Conservation (phyloP, 2,113 vertebrate species). For the Brienomyrus brachyistius region DNA sequence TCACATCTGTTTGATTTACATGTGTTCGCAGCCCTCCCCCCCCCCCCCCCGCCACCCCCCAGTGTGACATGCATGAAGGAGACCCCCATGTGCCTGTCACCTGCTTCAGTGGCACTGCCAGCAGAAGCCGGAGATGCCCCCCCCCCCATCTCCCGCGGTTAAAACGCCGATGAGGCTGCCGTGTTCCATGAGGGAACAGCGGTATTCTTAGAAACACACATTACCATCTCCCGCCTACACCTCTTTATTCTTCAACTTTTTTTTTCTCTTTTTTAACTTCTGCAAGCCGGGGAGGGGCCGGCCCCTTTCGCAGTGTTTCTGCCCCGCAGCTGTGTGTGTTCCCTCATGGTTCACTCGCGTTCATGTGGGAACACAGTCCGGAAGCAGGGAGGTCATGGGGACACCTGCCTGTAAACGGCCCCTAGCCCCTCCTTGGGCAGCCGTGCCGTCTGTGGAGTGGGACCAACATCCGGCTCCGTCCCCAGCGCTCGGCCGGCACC, state of each 20-base stretch:
- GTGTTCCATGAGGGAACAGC: background rate
- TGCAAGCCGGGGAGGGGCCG: background rate
- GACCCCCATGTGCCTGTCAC: background rate
- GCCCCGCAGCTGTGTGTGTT: background rate
- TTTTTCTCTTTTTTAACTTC: background rate
- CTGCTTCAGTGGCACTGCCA: background rate
- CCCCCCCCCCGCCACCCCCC: background rate
- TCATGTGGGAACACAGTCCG: background rate
- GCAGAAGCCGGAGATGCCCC: background rate
- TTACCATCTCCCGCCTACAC: background rate
- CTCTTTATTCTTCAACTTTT: background rate
- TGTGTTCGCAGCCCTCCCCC: background rate
- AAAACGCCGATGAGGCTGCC: background rate
- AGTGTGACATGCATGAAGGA: background rate
- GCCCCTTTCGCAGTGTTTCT: background rate
- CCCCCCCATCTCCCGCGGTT: background rate
- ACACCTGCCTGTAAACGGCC: background rate
- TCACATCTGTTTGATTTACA: background rate
- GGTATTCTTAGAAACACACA: conserved; percentile 5
- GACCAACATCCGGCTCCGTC: background rate
- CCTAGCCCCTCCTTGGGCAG: background rate
- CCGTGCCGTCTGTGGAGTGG: background rate
- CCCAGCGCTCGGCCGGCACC: background rate
- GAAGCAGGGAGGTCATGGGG: background rate
- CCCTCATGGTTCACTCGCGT: background rate